A percentile compares a stretch with the other conserved stretches of the same genome.
These are phyloP conservation scores for Synanthedon myopaeformis DNA, from an alignment of 2,888 invertebrate species.

Conservation along the genomic window DNA sequence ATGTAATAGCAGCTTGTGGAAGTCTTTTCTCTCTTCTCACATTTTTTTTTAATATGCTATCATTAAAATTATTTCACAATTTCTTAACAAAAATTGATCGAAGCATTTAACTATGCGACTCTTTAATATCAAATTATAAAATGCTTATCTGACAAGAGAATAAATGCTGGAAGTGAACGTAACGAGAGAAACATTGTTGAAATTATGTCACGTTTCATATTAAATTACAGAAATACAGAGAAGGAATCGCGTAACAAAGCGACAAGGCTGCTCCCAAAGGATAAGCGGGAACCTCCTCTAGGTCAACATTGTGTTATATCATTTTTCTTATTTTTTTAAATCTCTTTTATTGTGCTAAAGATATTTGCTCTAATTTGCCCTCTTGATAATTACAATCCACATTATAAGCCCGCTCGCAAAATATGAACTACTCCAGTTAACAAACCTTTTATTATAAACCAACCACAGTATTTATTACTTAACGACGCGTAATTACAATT, in stretches of 20 bases:
- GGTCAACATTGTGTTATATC: constrained; percentile 31
- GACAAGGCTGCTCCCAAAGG: constrained; percentile 9
- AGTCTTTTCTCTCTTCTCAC: too few relatives aligned
- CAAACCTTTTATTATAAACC: too few relatives aligned
- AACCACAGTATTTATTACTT: too few relatives aligned
- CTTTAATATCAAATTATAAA: not conserved
- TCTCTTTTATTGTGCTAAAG: not conserved
- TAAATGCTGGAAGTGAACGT: not conserved
- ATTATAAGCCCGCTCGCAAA: not conserved
- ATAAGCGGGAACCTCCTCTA: constrained; percentile 16
- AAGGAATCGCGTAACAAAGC: constrained; percentile 27
- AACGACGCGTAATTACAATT: too few relatives aligned
- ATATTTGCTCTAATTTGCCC: not conserved
- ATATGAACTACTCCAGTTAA: too few relatives aligned
- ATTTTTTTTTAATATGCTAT: too few relatives aligned
- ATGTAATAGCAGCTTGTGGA: too few relatives aligned
- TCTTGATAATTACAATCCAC: not conserved
- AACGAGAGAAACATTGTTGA: constrained; percentile 9
- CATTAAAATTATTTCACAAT: too few relatives aligned
- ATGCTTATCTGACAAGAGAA: not conserved
- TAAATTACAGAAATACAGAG: constrained; percentile 30
- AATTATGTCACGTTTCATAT: constrained; percentile 45
- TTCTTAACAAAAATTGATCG: too few relatives aligned
- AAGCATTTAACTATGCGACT: too few relatives aligned
- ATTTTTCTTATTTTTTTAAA: constrained; percentile 20